phyloP scores from a whole-genome alignment of 2,888 invertebrate genomes.

The Serrognathus titanus region DNA sequence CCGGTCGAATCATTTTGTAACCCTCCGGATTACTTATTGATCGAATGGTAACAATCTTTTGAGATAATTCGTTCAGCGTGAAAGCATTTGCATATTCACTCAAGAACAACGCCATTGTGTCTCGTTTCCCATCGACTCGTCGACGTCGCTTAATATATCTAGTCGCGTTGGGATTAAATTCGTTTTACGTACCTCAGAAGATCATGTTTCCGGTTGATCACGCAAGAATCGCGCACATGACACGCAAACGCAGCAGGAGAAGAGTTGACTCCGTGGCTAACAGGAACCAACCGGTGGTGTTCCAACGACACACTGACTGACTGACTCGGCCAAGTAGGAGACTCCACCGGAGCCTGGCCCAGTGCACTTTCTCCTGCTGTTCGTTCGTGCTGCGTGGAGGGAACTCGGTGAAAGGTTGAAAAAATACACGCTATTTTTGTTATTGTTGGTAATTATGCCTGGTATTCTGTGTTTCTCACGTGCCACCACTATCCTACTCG shows the following conservation, averaged over 20 bases:
- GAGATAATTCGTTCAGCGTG: too few species aligned
- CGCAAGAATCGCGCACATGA: conserved; percentile 2
- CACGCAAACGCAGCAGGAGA: conserved; percentile 5
- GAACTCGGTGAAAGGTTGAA: conserved; percentile 28
- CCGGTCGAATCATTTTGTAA: too few species aligned
- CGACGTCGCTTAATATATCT: too few species aligned
- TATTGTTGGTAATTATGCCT: conserved; percentile 3
- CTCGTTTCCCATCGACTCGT: too few species aligned
- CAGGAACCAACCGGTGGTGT: conserved; percentile 28
- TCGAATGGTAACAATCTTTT: too few species aligned
- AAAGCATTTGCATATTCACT: too few species aligned
- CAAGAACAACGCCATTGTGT: too few species aligned
- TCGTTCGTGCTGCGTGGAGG: conserved; percentile 17
- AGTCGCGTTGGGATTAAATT: too few species aligned
- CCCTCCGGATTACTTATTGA: too few species aligned
- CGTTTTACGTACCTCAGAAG: background rate
- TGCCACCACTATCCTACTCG: too few species aligned
- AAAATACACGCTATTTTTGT: conserved; percentile 15
- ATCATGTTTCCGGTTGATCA: background rate
- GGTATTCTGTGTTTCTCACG: too few species aligned
- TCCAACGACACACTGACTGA: conserved; percentile 47
- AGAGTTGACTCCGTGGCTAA: conserved; percentile 6
- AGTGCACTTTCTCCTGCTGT: conserved; percentile 25
- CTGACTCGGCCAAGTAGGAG: conserved; percentile 29
- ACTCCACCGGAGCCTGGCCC: conserved; percentile 10